Conservation (phyloP, 2,888 invertebrate genomes). For the Aleiodes testaceus region DNA sequence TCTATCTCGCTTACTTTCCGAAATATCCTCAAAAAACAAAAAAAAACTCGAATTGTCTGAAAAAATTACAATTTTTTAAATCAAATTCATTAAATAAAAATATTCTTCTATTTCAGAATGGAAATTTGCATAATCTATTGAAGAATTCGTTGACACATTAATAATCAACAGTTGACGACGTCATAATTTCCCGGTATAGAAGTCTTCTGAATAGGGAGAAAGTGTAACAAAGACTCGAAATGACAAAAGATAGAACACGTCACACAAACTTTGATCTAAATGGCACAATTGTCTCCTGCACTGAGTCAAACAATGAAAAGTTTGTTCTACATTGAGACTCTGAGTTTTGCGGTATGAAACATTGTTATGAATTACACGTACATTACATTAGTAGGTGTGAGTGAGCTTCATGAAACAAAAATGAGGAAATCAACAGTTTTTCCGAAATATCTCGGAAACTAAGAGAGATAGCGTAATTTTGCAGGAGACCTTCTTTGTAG, state of each 20-base stretch:
- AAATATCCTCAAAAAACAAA: no score
- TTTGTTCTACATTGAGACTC: constrained; percentile 20
- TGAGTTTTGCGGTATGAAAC: neutral
- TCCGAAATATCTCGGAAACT: no score
- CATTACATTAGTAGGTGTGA: neutral
- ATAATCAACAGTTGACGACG: constrained; percentile 15
- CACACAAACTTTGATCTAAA: constrained; percentile 23
- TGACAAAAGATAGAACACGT: constrained; percentile 10
- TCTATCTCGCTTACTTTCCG: no score
- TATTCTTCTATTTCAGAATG: neutral
- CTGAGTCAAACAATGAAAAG: constrained; percentile 13
- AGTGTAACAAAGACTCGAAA: constrained; percentile 18
- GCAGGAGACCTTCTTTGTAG: no score
- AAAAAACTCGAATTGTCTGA: no score
- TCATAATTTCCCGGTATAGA: neutral
- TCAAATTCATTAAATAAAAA: constrained; percentile 3
- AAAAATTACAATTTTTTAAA: no score
- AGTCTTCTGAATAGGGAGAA: constrained; percentile 6
- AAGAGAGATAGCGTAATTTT: no score
- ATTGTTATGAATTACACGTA: constrained; percentile 1
- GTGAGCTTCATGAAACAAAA: neutral
- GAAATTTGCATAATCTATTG: neutral
- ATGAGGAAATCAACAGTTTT: no score
- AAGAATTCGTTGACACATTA: constrained; percentile 1
- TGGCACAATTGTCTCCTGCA: constrained; percentile 20